phyloP scores from a whole-genome alignment of 2,797 vertebrate genomes.

The Leptatherina wallacei region DNA sequence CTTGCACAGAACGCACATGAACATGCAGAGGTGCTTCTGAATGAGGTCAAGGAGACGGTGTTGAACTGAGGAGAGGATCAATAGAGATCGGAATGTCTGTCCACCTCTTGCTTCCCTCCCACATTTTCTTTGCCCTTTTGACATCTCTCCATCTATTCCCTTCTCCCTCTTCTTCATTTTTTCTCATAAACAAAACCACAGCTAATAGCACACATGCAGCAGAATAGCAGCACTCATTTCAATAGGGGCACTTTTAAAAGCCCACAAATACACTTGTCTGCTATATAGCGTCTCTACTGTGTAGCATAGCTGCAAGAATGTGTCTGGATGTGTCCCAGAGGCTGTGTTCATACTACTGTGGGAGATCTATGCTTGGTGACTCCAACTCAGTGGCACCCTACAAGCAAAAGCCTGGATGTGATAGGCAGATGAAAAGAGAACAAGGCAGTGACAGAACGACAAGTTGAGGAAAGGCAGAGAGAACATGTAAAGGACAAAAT shows the following conservation, averaged over 20 bases:
- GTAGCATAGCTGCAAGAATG: conserved; percentile 37
- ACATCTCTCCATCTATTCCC: conserved; percentile 37
- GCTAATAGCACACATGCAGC: background rate
- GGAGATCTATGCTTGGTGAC: conserved; percentile 65
- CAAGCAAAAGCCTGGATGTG: conserved; percentile 65
- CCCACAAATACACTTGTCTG: background rate
- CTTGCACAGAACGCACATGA: conserved; percentile 11
- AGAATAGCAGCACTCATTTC: conserved; percentile 22
- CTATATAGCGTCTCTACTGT: conserved; percentile 8
- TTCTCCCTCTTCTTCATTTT: conserved; percentile 1
- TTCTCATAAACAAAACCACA: conserved; percentile 14
- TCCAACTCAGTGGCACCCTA: conserved; percentile 65
- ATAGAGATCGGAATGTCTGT: conserved; percentile 67
- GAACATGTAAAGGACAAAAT: conserved; percentile 79
- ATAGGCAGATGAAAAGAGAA: conserved; percentile 76
- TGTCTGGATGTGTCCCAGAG: conserved; percentile 54
- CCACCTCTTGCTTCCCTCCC: conserved; percentile 60
- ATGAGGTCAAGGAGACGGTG: conserved; percentile 70
- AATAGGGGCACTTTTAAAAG: conserved; percentile 11
- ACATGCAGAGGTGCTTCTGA: conserved; percentile 51
- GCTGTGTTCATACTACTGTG: conserved; percentile 52
- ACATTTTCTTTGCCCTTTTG: conserved; percentile 51
- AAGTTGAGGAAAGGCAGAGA: conserved; percentile 70
- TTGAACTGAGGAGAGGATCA: conserved; percentile 73
- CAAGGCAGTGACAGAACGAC: conserved; percentile 71